These are phyloP conservation scores for Florisuga fusca DNA, from an alignment of 2,797 vertebrate genomes.

Conservation along the genomic window DNA sequence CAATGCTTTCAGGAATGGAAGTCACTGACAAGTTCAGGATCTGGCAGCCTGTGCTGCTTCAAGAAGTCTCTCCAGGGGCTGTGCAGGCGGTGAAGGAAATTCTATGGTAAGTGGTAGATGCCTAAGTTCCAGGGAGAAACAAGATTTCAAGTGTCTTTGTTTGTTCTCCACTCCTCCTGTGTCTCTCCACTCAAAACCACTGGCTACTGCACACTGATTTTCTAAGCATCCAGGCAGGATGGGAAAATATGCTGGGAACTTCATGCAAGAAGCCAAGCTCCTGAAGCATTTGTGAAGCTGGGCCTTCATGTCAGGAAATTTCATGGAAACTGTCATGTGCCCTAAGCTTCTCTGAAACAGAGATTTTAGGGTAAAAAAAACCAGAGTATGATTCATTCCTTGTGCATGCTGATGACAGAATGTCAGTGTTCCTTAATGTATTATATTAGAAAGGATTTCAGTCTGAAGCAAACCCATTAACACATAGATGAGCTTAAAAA, in stretches of 20 bases:
- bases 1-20: not conserved
- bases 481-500: conserved; percentile 48
- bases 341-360: not conserved
- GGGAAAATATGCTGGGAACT: not conserved
- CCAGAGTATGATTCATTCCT: not conserved
- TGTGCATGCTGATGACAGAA: not conserved
- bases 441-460: conserved; percentile 24
- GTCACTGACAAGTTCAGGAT: not conserved
- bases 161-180: not conserved
- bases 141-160: not conserved
- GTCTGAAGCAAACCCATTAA: not conserved
- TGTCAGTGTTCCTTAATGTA: conserved; percentile 12
- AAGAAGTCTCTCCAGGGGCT: not conserved
- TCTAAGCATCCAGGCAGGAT: not conserved
- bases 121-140: not conserved
- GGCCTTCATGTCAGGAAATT: not conserved
- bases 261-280: not conserved
- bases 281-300: not conserved
- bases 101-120: not conserved
- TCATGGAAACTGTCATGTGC: not conserved
- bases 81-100: not conserved
- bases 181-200: not conserved
- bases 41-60: not conserved
- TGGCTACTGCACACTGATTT: not conserved
- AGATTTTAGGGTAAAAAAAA: not conserved